A percentile compares a stretch with the other conserved stretches of the same genome.
Evolutionary conservation across 2,113 vertebrate genomes (phyloP).

Genomic region (Tauraco erythrolophus): DNA sequence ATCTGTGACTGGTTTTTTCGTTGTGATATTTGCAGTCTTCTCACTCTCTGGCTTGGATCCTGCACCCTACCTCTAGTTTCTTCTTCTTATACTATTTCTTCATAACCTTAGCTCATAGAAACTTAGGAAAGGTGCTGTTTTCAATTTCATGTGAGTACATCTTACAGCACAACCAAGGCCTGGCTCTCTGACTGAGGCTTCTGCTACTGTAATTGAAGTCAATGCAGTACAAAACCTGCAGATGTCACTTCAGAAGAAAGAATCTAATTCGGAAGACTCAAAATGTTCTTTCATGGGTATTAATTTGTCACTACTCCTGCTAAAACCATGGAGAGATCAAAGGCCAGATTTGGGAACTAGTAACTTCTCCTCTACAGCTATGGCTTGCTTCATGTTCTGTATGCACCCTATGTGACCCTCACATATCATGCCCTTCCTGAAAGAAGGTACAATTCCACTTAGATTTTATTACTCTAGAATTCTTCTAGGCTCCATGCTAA

Average conservation of each 20-base stretch:
- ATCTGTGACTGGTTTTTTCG: fast-evolving
- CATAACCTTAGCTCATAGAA: background rate
- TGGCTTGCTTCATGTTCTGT: background rate
- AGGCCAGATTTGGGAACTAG: background rate
- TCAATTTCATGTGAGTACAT: fast-evolving
- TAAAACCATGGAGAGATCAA: background rate
- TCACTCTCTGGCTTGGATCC: background rate
- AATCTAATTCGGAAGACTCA: background rate
- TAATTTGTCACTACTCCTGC: background rate
- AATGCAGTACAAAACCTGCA: background rate
- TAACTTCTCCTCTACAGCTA: background rate
- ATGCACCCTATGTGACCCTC: background rate
- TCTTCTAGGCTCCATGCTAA: background rate
- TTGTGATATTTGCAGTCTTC: background rate
- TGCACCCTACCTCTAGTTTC: background rate
- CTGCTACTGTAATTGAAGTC: background rate
- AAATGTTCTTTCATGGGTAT: background rate
- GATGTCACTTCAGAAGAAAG: background rate
- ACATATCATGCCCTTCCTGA: background rate
- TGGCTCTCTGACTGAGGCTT: background rate
- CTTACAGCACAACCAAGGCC: background rate
- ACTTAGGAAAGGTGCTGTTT: background rate
- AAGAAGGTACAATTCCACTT: background rate
- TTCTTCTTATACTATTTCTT: background rate
- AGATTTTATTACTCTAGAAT: background rate